Percentiles rank a stretch among this genome's conserved stretches.
Conservation (phyloP, 2,888 invertebrate species). For the Polydrusus pterygomalis region DNA sequence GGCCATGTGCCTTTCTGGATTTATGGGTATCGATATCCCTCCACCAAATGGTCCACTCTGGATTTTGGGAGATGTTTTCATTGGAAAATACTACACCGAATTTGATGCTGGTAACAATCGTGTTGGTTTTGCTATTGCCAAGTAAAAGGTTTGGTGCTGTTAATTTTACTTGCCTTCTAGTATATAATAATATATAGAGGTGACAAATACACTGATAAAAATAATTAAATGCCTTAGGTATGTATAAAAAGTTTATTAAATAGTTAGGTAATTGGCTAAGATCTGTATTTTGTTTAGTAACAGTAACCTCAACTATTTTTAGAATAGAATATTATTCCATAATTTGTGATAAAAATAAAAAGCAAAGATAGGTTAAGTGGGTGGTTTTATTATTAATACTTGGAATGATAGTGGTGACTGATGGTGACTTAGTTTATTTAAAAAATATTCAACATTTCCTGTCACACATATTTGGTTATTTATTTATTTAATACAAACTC, state of each 20-base stretch:
- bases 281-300: neutral
- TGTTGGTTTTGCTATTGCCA: constrained; percentile 89
- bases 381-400: constrained; percentile 11
- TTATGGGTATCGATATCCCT: constrained; percentile 97
- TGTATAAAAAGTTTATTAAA: neutral
- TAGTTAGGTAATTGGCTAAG: neutral
- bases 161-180: constrained; percentile 3
- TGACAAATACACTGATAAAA: constrained; percentile 1
- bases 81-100: constrained; percentile 96
- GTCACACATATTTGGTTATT: no score
- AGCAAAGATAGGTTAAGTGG: constrained; percentile 12
- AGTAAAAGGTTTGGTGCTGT: constrained; percentile 65
- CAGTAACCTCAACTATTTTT: neutral
- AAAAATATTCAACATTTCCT: no score
- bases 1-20: constrained; percentile 94
- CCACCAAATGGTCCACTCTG: constrained; percentile 96
- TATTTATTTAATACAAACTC: no score
- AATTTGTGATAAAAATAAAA: constrained; percentile 35
- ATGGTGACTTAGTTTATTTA: no score
- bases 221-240: neutral
- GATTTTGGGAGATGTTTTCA: constrained; percentile 99
- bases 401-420: no score
- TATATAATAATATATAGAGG: neutral
- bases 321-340: constrained; percentile 15
- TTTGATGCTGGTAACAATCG: constrained; percentile 93